A percentile compares a stretch with the other conserved stretches of the same genome.
These are phyloP conservation scores for Esperia sulphurella DNA, from an alignment of 2,888 invertebrate species.

Conservation along the genomic window DNA sequence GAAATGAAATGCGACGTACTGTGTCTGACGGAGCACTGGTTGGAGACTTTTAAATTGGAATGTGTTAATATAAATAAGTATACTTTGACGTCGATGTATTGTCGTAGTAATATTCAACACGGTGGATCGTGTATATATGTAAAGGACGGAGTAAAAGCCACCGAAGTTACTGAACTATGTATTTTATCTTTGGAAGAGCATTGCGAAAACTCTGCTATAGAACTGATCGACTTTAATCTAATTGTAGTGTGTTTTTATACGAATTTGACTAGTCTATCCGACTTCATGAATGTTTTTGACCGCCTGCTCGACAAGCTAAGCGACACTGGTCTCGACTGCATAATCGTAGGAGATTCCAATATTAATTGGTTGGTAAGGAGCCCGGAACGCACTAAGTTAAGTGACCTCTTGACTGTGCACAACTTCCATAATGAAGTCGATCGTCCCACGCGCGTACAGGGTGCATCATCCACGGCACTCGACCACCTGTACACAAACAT, in stretches of 20 bases:
- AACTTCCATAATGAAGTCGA: background rate
- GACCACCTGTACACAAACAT: background rate
- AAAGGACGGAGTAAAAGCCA: background rate
- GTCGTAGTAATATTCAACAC: background rate
- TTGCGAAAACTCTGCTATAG: background rate
- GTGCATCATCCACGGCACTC: background rate
- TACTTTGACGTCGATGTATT: background rate
- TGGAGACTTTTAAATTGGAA: background rate
- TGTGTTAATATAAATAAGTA: background rate
- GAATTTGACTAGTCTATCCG: background rate
- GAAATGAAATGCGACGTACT: background rate
- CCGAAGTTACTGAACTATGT: background rate
- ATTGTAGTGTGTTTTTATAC: background rate
- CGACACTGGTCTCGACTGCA: background rate
- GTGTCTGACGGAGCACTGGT: background rate
- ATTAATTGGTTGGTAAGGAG: background rate
- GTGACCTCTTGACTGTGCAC: background rate
- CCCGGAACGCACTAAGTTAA: background rate
- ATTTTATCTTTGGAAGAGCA: background rate
- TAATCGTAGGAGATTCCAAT: background rate
- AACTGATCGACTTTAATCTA: background rate
- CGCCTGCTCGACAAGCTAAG: background rate
- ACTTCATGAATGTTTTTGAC: background rate
- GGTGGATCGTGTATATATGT: background rate
- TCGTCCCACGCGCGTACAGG: background rate